Percentiles rank a stretch among this genome's conserved stretches.
phyloP scores from a whole-genome alignment of 2,888 invertebrate species.

The Limnephilus lunatus region DNA sequence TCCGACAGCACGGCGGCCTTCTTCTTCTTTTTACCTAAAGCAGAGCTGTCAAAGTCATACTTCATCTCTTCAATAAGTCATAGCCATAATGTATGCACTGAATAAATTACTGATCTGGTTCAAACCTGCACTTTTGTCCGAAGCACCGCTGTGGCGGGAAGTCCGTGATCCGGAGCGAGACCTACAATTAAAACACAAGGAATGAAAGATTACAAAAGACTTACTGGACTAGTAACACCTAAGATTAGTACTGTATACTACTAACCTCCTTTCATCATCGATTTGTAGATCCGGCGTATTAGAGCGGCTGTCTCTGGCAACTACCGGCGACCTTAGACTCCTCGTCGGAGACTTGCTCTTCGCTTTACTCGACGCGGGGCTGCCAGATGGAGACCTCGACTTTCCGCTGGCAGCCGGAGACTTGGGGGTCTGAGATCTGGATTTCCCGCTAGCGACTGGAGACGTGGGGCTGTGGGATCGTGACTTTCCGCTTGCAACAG shows the following conservation, averaged over 20 bases:
- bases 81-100: no score
- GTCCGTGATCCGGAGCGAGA: slow-evolving; percentile 67
- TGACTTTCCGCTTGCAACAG: slow-evolving; percentile 51
- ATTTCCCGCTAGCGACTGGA: slow-evolving; percentile 56
- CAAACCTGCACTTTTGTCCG: slow-evolving; percentile 39
- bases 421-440: slow-evolving; percentile 66
- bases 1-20: slow-evolving; percentile 76
- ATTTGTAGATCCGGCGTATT: slow-evolving; percentile 77
- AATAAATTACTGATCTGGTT: not conserved
- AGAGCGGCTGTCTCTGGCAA: slow-evolving; percentile 72
- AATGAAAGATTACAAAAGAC: not conserved
- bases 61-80: no score
- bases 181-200: slow-evolving; percentile 62
- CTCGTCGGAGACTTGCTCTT: slow-evolving; percentile 69
- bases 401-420: slow-evolving; percentile 67
- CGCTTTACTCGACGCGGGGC: slow-evolving; percentile 72
- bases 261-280: slow-evolving; percentile 71
- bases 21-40: slow-evolving; percentile 69
- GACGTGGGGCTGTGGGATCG: slow-evolving; percentile 58
- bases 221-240: no score
- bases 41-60: not conserved
- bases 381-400: slow-evolving; percentile 58
- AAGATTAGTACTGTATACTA: not conserved
- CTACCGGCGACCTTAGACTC: slow-evolving; percentile 64
- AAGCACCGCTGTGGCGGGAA: slow-evolving; percentile 57